Base-by-base conservation (phyloP, 2,888 invertebrate species). In the Scaeva pyrastri region DNA sequence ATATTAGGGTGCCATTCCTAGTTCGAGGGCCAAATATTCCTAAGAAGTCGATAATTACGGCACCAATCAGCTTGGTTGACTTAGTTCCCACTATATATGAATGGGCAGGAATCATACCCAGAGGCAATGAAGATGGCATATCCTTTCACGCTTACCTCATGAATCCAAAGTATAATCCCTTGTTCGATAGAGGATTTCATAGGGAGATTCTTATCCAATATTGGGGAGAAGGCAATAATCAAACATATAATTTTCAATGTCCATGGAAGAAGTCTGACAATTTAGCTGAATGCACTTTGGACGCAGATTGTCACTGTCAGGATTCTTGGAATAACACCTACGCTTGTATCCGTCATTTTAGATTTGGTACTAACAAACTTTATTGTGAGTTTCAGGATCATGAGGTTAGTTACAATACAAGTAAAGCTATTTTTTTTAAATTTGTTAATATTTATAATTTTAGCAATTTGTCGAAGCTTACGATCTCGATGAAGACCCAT, bases 281-380 rank as follows among this genome's bases (percentile, higher is more conserved):
- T 7, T 93, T 94, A 12, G 90, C 97, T 94, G 93, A 95, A 90
- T 97, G 97, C 89, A 93, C 93, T 23, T 91, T 92, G 4, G 93
- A 94, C 11, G 94, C 94, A 87, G 95, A 94, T 58, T 98, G 98
- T 91, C 97, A 97, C 89, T 98, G 98, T 90, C 96, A 97, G 90
- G 98, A 98, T 91, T 93, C 95, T 0, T 94, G 92, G 89, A 98
- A 98, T 91, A 98, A 98, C 90, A 97, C 97, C 0, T 98, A 95
- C 90, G 93, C 93, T 0, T 98, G 98, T 90, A 90, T 97, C n/a
- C 92, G 97, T 39, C 94, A 95, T 88, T 91, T 97, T 62, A 93
- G 94, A 0, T 89, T 93, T 68, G 88, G 88, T 10, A 88, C 89
- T 6, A 88, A 92, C 88, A 90, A 92, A 55, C 90, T 94, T 45